Percentiles rank a stretch among this genome's conserved stretches.
phyloP scores from a whole-genome alignment of 2,888 invertebrate species.

The Napeogenes sylphis region DNA sequence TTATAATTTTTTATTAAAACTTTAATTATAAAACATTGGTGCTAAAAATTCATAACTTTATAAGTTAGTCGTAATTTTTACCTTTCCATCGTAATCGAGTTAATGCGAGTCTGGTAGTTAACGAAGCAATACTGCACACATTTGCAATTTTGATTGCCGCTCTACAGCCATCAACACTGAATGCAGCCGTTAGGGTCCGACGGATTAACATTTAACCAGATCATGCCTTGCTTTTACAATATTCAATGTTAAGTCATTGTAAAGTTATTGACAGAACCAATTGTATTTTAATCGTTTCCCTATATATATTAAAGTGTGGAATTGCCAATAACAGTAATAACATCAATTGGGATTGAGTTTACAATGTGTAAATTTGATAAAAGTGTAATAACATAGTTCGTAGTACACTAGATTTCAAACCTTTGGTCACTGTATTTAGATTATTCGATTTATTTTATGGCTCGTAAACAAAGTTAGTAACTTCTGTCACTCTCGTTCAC shows the following conservation, averaged over 20 bases:
- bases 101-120: constrained; percentile 56
- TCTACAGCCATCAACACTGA: constrained; percentile 37
- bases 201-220: constrained; percentile 30
- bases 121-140: constrained; percentile 63
- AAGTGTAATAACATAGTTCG: constrained; percentile 11
- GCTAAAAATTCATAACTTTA: constrained; percentile 22
- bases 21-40: no score
- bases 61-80: constrained; percentile 41
- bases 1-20: no score
- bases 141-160: constrained; percentile 74
- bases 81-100: constrained; percentile 43
- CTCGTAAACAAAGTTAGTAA: constrained; percentile 68
- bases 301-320: neutral
- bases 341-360: neutral
- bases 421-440: constrained; percentile 46
- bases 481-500: constrained; percentile 62
- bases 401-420: constrained; percentile 21
- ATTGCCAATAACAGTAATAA: no score
- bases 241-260: constrained; percentile 4
- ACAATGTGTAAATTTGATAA: constrained; percentile 13
- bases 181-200: constrained; percentile 25
- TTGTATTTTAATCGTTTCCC: neutral
- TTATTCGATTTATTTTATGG: constrained; percentile 73
- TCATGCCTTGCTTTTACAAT: constrained; percentile 20
- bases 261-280: neutral